A percentile compares a stretch with the other conserved stretches of the same genome.
These are phyloP conservation scores for Geophilus truncorum DNA, from an alignment of 2,888 invertebrate genomes.

Conservation along the genomic window DNA sequence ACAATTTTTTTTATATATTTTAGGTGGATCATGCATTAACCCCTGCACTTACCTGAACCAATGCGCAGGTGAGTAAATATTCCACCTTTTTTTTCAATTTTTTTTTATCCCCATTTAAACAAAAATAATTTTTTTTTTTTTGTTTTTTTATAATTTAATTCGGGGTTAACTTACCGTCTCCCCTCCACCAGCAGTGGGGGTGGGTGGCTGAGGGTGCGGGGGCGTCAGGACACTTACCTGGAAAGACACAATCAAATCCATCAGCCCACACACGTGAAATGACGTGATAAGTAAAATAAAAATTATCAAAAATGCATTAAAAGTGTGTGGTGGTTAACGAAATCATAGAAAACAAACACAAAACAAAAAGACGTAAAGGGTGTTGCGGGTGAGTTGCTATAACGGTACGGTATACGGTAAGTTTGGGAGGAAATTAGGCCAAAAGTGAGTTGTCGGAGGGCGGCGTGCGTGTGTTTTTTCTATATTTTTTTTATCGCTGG, in stretches of 20 bases:
- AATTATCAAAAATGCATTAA: background rate
- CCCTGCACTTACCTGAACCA: background rate
- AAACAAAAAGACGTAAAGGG: background rate
- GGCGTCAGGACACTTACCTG: constrained; percentile 20
- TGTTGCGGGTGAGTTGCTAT: background rate
- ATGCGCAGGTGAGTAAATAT: background rate
- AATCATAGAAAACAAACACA: background rate
- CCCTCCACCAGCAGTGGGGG: constrained; percentile 14
- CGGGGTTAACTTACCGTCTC: constrained; percentile 5
- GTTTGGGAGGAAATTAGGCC: no score
- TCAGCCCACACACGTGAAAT: constrained; percentile 8
- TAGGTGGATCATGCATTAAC: background rate
- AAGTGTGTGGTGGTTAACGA: background rate
- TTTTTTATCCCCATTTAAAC: background rate
- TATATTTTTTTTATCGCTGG: background rate
- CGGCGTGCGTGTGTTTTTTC: background rate
- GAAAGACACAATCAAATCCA: background rate
- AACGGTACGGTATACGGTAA: background rate
- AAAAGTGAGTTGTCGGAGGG: no score
- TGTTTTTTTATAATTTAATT: background rate
- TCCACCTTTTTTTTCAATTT: background rate
- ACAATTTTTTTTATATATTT: background rate
- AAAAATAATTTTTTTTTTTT: background rate
- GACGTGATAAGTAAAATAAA: background rate
- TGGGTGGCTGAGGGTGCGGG: constrained; percentile 16